Evolutionary conservation across 2,888 invertebrate genomes (phyloP).

Genomic region (Trachelus stipa): DNA sequence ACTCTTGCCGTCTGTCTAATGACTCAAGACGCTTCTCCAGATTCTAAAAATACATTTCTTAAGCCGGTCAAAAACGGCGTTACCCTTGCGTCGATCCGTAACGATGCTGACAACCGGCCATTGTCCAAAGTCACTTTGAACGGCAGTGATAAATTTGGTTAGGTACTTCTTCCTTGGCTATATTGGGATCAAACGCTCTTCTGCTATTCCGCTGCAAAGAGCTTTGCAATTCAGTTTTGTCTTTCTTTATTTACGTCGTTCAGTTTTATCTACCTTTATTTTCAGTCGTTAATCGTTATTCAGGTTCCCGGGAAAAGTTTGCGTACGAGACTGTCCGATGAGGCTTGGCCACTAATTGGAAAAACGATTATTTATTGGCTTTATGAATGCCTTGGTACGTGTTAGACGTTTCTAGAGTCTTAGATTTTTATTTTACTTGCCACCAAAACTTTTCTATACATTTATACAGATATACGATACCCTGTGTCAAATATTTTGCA

Average conservation of each 20-base stretch:
- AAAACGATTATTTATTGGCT: background rate
- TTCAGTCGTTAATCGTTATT: slow-evolving; percentile 13
- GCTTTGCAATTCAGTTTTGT: background rate
- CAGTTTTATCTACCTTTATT: slow-evolving; percentile 11
- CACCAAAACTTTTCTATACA: background rate
- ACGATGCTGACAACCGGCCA: background rate
- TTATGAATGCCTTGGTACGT: background rate
- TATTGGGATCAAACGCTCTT: slow-evolving; percentile 23
- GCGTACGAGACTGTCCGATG: slow-evolving; percentile 11
- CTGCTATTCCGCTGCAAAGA: background rate
- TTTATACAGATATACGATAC: background rate
- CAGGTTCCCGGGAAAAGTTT: slow-evolving; percentile 17
- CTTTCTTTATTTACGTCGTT: background rate
- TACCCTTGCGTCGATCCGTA: slow-evolving; percentile 4
- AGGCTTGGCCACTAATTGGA: slow-evolving; percentile 18
- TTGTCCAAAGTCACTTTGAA: slow-evolving; percentile 6
- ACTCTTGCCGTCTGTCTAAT: background rate
- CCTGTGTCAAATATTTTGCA: background rate
- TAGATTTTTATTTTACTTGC: background rate
- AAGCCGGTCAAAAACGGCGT: slow-evolving; percentile 1
- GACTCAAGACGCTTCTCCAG: background rate
- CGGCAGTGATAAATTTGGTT: slow-evolving; percentile 1
- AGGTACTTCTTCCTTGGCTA: slow-evolving; percentile 14
- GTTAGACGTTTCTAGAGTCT: background rate
- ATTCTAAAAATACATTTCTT: background rate